phyloP scores from a whole-genome alignment of 2,888 invertebrate species.

The Macaria liturata region DNA sequence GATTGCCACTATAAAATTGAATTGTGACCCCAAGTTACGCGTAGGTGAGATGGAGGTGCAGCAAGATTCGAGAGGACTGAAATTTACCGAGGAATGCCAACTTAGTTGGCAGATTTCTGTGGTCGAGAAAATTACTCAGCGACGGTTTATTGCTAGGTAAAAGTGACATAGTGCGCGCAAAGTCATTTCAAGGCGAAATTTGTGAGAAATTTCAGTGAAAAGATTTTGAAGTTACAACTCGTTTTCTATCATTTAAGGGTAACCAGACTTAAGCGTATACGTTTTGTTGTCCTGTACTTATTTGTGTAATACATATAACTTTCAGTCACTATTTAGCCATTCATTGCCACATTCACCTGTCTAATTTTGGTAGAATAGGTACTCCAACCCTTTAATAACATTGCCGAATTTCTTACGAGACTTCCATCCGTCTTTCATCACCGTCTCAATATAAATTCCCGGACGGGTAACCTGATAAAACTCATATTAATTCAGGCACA shows the following conservation, averaged over 20 bases:
- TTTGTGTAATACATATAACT: too few species aligned
- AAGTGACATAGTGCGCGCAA: neutral
- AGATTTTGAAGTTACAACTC: too few species aligned
- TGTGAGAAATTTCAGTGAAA: too few species aligned
- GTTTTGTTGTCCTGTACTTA: too few species aligned
- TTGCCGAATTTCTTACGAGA: constrained; percentile 4
- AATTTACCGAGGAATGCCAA: constrained; percentile 27
- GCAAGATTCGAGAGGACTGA: constrained; percentile 38
- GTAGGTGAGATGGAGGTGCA: constrained; percentile 50
- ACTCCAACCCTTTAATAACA: constrained; percentile 5
- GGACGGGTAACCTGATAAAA: constrained; percentile 24
- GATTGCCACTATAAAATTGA: constrained; percentile 62
- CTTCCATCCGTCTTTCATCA: constrained; percentile 17
- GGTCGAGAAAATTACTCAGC: constrained; percentile 14
- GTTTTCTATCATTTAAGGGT: too few species aligned
- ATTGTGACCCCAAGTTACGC: constrained; percentile 52
- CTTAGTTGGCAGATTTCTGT: constrained; percentile 16
- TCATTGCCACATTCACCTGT: too few species aligned
- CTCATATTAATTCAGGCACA: constrained; percentile 53
- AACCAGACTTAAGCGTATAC: too few species aligned
- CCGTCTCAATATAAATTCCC: constrained; percentile 22
- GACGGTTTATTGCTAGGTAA: neutral
- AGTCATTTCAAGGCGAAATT: neutral
- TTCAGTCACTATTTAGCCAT: too few species aligned
- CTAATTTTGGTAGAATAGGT: too few species aligned